Conservation (phyloP, 1,140 invertebrate genomes). For the Drosophila navojoa region DNA sequence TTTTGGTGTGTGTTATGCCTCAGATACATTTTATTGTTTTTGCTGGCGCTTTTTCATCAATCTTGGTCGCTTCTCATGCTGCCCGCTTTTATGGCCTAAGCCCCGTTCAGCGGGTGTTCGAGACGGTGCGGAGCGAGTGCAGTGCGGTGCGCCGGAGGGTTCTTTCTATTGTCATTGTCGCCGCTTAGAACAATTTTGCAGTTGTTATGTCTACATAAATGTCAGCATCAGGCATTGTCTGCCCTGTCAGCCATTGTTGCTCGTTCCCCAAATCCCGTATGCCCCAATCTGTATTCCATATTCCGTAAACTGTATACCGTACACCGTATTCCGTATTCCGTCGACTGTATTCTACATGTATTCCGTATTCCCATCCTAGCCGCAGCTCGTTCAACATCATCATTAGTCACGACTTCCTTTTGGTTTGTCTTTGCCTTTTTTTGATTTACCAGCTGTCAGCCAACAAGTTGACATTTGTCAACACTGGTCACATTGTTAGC, state of each 20-base stretch:
- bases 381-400: conserved; percentile 35
- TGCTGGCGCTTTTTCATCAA: conserved; percentile 72
- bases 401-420: conserved; percentile 37
- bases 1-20: conserved; percentile 29
- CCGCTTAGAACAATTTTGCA: conserved; percentile 45
- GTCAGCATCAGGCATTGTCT: conserved; percentile 71
- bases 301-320: conserved; percentile 24
- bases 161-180: conserved; percentile 56
- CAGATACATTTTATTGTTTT: conserved; percentile 74
- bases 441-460: conserved; percentile 30
- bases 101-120: neutral
- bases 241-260: conserved; percentile 46
- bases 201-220: conserved; percentile 75
- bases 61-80: conserved; percentile 59
- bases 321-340: conserved; percentile 12
- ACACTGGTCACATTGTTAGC: conserved; percentile 29
- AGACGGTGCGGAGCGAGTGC: neutral
- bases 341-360: neutral
- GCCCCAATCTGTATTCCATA: conserved; percentile 17
- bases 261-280: conserved; percentile 34
- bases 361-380: conserved; percentile 19
- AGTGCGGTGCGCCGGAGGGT: conserved; percentile 27
- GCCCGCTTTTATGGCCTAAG: conserved; percentile 56
- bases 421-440: conserved; percentile 4
- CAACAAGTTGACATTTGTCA: conserved; percentile 23